Evolutionary conservation across 2,888 invertebrate species (phyloP).

Genomic region (Cephus pygmeus): DNA sequence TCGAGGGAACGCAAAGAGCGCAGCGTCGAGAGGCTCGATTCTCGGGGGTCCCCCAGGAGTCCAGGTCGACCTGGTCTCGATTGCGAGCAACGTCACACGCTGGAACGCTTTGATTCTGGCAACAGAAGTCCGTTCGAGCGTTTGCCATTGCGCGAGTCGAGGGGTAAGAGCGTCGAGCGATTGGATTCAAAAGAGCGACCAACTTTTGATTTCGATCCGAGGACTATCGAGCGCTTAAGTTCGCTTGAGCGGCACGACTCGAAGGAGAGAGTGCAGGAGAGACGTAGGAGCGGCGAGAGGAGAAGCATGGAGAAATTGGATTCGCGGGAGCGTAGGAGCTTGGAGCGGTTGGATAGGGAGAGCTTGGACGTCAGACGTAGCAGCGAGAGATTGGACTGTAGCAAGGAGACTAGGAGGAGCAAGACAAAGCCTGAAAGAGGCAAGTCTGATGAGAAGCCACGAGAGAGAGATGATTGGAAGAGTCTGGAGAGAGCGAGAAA

Average conservation of each 20-base stretch:
- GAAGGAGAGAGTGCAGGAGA: conserved; percentile 31
- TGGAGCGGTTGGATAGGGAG: conserved; percentile 42
- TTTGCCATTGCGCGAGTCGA: conserved; percentile 33
- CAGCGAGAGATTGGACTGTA: neutral
- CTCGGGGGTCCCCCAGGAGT: conserved; percentile 39
- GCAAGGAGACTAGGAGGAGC: conserved; percentile 34
- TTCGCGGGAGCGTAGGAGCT: conserved; percentile 42
- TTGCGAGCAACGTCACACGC: conserved; percentile 53
- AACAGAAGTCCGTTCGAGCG: conserved; percentile 49
- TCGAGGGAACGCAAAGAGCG: conserved; percentile 38
- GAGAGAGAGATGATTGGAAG: conserved; percentile 60
- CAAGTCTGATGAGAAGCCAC: conserved; percentile 51
- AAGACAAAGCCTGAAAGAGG: conserved; percentile 32
- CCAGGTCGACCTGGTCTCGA: conserved; percentile 36
- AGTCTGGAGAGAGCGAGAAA: conserved; percentile 59
- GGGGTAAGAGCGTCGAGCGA: conserved; percentile 56
- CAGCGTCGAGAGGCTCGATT: conserved; percentile 52
- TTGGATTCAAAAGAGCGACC: conserved; percentile 49
- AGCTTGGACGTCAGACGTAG: conserved; percentile 38
- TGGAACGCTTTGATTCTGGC: conserved; percentile 53
- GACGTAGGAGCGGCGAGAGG: conserved; percentile 31
- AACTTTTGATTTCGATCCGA: conserved; percentile 57
- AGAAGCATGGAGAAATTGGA: conserved; percentile 44
- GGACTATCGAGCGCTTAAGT: conserved; percentile 51
- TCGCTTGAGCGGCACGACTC: conserved; percentile 44